Evolutionary conservation across 2,113 vertebrate genomes (phyloP), one percentile per base, ranked within the genome.

Genomic region (Rhadina sibilatrix): DNA sequence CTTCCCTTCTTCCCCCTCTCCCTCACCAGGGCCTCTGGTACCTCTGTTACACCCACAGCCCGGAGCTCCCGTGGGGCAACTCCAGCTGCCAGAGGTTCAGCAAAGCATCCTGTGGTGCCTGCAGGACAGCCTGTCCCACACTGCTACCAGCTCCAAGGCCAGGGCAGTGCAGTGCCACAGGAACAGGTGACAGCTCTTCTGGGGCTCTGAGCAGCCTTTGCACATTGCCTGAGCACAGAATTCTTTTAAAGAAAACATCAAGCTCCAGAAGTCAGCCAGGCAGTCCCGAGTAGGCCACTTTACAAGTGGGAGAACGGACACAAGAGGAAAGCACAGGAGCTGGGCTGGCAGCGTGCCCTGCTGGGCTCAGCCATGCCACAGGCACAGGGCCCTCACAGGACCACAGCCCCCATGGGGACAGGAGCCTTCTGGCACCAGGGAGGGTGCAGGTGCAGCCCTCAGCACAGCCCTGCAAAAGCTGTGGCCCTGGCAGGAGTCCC

Each of bases 401-500:
- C 21, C 1, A 11, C 23, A 71, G 50, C 13, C 10, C 14, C 21
- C 0, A 0, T n/a, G 20, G 35, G 52, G 53, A 23, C 63, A 72
- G 49, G 42, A 72, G 6, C 53, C 10, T 63, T 47, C 30, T 35
- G 50, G 19, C 21, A 37, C 44, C 44, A 64, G 47, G 64, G 44
- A 64, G 72, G 53, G 28, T n/a, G 12, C 42, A 31, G 13, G 38
- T n/a, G 35, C 33, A 80, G 72, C 25, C 28, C 53, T 46, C 38
- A 59, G 66, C 59, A 56, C 65, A 66, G 78, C 40, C 42, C 59
- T 87, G 80, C 37, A 68, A 52, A 40, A 2, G 2, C 24, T 57
- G 24, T 5, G 4, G 38, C 28, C 9, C 0, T 0, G 1, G 8
- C 15, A 53, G 52, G 11, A 54, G 22, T 15, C 23, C 23, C 47